Evolutionary conservation across 2,888 invertebrate genomes (phyloP), one percentile per base, ranked within the genome.

Genomic region (Thera britannica): DNA sequence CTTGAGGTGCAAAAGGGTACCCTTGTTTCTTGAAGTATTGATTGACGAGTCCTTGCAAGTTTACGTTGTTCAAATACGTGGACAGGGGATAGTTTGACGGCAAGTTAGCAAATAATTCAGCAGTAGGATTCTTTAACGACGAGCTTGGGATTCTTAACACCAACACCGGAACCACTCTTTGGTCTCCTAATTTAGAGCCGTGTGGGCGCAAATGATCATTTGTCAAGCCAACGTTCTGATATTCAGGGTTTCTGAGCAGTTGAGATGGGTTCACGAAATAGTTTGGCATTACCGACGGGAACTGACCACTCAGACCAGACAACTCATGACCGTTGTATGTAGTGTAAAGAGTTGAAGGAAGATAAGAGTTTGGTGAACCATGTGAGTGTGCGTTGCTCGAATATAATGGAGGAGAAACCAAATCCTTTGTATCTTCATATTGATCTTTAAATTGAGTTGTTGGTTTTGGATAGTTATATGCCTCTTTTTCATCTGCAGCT

Each of bases 121-220:
- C 92, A 6, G 91, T 84, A 0, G 94, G 94, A 77, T 94, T 94
- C 58, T 88, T 89, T 0, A 95, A 78, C 65, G 94, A 95, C 4
- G 94, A 94, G 67, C 94, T 95, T 55, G 94, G 95, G 49, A 95
- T 93, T 79, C 95, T 90, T 51, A 95, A 77, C 34, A 95, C 94
- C 71, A 95, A 86, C 11, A 95, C 95, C 5, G 95, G 95, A 4
- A 95, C 94, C 2, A 94, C 93, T 76, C 90, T 87, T 54, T 91
- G 89, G 64, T 88, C 85, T 8, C 66, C 59, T 8, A 86, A 79
- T 48, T 87, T 87, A 34, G 88, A 79, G 11, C 86, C 88, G 49
- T 89, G 90, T 51, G 84, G 80, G n/a, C 84, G 86, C 38, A 94
- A 89, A 73, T 94, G 86, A 71, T 94, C 90, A 51, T 90, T 86